A percentile compares a stretch with the other conserved stretches of the same genome.
These are phyloP conservation scores for Ornithorhynchus anatinus DNA, from an alignment of 2,113 vertebrate species.

Conservation along the genomic window DNA sequence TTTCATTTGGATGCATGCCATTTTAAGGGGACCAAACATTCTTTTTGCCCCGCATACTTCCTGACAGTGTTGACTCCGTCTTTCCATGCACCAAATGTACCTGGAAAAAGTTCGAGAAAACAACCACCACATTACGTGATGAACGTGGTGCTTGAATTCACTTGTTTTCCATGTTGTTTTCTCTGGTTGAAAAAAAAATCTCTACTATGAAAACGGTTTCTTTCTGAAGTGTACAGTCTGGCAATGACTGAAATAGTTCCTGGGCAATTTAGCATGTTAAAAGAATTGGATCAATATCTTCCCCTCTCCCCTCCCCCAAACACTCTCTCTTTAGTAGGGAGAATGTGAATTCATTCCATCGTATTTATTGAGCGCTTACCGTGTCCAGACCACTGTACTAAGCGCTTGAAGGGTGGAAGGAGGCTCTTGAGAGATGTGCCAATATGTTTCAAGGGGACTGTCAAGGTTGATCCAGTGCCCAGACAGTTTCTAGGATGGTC, in stretches of 20 bases:
- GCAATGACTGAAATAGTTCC: conserved; percentile 76
- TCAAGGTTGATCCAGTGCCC: conserved; percentile 58
- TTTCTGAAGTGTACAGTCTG: conserved; percentile 81
- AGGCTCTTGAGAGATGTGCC: conserved; percentile 61
- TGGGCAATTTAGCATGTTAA: conserved; percentile 88
- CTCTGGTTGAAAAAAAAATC: conserved; percentile 68
- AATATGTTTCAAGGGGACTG: conserved; percentile 43
- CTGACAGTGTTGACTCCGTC: conserved; percentile 39
- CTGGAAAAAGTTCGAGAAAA: conserved; percentile 11
- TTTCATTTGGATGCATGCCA: background rate
- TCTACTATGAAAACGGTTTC: conserved; percentile 75
- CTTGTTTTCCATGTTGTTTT: conserved; percentile 67
- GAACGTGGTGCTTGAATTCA: conserved; percentile 63
- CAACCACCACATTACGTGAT: background rate
- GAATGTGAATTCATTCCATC: no score
- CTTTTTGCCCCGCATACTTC: conserved; percentile 15
- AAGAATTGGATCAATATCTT: conserved; percentile 83
- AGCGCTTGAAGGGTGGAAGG: conserved; percentile 69
- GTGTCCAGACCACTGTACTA: no score
- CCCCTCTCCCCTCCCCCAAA: conserved; percentile 27
- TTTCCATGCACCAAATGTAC: conserved; percentile 31
- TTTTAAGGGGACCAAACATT: background rate
- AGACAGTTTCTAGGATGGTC: conserved; percentile 52
- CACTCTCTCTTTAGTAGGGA: conserved; percentile 56
- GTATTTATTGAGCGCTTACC: no score